A percentile compares a stretch with the other conserved stretches of the same genome.
phyloP scores from a whole-genome alignment of 2,888 invertebrate species.

The Parascotia fuliginaria region DNA sequence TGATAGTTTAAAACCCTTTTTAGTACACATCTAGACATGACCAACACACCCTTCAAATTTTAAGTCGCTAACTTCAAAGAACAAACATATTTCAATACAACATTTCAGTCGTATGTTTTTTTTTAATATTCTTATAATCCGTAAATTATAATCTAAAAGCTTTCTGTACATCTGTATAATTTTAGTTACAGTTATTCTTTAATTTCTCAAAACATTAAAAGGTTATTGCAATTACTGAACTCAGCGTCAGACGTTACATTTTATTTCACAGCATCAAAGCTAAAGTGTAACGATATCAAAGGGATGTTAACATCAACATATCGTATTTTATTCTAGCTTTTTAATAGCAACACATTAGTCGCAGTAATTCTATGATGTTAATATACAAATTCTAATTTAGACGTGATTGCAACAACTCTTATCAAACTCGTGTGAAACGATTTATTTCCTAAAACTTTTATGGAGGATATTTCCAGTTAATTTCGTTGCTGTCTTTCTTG shows the following conservation, averaged over 20 bases:
- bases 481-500: slow-evolving; percentile 46
- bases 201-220: background rate
- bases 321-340: background rate
- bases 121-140: no score
- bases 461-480: slow-evolving; percentile 48
- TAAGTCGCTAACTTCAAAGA: no score
- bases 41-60: no score
- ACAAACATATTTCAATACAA: no score
- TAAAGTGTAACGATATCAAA: background rate
- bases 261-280: slow-evolving; percentile 1
- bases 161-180: no score
- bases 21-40: no score
- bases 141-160: no score
- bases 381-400: slow-evolving; percentile 38
- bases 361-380: slow-evolving; percentile 24
- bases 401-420: slow-evolving; percentile 48
- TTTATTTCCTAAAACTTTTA: slow-evolving; percentile 55
- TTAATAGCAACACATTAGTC: slow-evolving; percentile 5
- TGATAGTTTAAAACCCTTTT: no score
- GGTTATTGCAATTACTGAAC: background rate
- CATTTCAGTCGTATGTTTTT: no score
- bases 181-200: background rate
- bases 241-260: background rate
- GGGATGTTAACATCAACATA: background rate
- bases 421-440: slow-evolving; percentile 48